Conservation (phyloP, 23 tunicate genomes). For the Ascidia mentula region DNA sequence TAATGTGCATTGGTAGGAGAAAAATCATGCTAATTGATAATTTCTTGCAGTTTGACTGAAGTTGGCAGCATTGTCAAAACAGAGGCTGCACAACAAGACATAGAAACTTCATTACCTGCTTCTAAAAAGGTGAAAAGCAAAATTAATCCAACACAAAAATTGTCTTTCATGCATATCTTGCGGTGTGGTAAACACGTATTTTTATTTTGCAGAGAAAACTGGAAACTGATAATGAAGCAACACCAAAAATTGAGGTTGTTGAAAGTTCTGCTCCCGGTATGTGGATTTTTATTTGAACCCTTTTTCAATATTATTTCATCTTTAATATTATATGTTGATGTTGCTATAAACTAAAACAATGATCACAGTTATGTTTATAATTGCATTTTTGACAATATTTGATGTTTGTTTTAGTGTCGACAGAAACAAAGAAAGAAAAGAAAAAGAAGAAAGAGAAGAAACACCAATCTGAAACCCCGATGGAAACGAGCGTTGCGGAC, state of each 20-base stretch:
- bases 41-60: conserved; percentile 20
- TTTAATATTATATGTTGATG: no score
- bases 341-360: no score
- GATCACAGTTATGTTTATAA: no score
- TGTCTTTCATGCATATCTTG: neutral
- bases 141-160: neutral
- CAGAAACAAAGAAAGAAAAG: conserved; percentile 49
- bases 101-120: conserved; percentile 2
- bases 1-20: no score
- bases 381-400: no score
- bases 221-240: conserved; percentile 9
- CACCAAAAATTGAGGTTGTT: conserved; percentile 25
- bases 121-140: conserved; percentile 9
- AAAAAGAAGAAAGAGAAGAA: conserved; percentile 28
- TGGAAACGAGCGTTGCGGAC: conserved; percentile 7
- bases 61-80: conserved; percentile 37
- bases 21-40: no score
- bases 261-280: neutral
- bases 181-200: conserved; percentile 17
- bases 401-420: neutral
- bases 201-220: conserved; percentile 21
- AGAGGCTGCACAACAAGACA: conserved; percentile 24
- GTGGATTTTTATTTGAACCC: neutral
- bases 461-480: neutral
- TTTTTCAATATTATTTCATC: neutral